Evolutionary conservation across 1,140 invertebrate species (phyloP).

Genomic region (Lepidotrigona ventralis): DNA sequence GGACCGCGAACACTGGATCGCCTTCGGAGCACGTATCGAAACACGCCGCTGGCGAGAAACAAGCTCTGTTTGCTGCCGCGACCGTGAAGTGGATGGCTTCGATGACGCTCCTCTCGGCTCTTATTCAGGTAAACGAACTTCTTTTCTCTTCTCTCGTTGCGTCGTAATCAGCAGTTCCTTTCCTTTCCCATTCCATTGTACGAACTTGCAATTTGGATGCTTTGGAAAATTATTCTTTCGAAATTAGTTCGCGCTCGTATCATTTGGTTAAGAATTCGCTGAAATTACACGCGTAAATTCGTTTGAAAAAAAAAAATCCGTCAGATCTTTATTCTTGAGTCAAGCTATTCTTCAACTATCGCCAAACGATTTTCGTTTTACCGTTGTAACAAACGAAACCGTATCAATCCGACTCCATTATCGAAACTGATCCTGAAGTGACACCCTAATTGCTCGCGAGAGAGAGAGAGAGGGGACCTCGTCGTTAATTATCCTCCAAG

Average conservation of each 20-base stretch:
- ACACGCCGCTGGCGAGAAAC: conserved; percentile 44
- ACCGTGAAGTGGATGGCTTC: neutral
- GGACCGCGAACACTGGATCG: conserved; percentile 71
- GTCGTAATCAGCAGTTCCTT: no score
- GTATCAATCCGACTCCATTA: neutral
- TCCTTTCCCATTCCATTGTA: neutral
- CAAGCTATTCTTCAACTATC: neutral
- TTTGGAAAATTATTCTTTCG: no score
- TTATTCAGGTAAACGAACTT: neutral
- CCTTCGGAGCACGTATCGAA: conserved; percentile 42
- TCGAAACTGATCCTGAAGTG: neutral
- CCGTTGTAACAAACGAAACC: neutral
- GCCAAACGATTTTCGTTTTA: neutral
- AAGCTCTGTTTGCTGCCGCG: neutral
- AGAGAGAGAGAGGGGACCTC: no score
- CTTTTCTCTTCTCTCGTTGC: neutral
- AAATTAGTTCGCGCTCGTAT: no score
- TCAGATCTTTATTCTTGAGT: neutral
- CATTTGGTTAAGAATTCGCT: no score
- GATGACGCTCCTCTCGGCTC: neutral
- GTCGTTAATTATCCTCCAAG: conserved; percentile 26
- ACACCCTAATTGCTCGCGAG: neutral
- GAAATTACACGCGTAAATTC: no score
- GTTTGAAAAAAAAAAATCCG: no score
- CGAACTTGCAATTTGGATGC: no score